Evolutionary conservation across 1,140 invertebrate species (phyloP).

Genomic region (Drosophila fuyamai): DNA sequence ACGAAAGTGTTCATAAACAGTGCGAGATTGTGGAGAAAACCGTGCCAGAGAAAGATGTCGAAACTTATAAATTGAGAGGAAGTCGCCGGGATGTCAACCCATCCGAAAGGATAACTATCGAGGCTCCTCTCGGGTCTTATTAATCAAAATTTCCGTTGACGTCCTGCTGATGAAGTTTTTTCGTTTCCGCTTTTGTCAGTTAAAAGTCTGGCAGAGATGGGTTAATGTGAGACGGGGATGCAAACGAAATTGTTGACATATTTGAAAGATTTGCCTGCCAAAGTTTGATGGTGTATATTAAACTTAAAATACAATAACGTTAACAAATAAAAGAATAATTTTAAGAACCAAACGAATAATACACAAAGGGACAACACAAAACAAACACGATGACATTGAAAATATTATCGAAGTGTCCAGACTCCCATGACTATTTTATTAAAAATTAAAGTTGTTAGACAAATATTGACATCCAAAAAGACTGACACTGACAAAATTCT

Average conservation of each 20-base stretch:
- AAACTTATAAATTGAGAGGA: constrained; percentile 36
- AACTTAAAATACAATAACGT: too few relatives aligned
- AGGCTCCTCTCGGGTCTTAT: constrained; percentile 8
- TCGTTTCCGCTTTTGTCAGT: neutral
- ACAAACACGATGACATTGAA: too few relatives aligned
- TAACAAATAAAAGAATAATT: too few relatives aligned
- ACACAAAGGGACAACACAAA: too few relatives aligned
- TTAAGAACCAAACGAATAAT: too few relatives aligned
- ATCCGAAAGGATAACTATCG: constrained; percentile 36
- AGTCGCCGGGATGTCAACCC: constrained; percentile 33
- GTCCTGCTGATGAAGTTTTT: constrained; percentile 33
- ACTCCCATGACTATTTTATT: too few relatives aligned
- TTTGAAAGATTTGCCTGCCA: constrained; percentile 15
- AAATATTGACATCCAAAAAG: too few relatives aligned
- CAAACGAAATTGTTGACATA: neutral
- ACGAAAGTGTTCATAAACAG: constrained; percentile 38
- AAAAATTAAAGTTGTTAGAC: too few relatives aligned
- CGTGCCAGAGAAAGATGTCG: constrained; percentile 14
- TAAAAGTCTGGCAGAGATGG: constrained; percentile 8
- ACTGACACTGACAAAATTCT: too few relatives aligned
- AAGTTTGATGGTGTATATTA: neutral
- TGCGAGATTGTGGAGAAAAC: neutral
- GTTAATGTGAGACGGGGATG: neutral
- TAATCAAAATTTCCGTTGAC: constrained; percentile 44
- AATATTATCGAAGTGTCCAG: too few relatives aligned